These are phyloP conservation scores for Bombus picipes DNA, from an alignment of 1,140 invertebrate genomes.

Conservation along the genomic window DNA sequence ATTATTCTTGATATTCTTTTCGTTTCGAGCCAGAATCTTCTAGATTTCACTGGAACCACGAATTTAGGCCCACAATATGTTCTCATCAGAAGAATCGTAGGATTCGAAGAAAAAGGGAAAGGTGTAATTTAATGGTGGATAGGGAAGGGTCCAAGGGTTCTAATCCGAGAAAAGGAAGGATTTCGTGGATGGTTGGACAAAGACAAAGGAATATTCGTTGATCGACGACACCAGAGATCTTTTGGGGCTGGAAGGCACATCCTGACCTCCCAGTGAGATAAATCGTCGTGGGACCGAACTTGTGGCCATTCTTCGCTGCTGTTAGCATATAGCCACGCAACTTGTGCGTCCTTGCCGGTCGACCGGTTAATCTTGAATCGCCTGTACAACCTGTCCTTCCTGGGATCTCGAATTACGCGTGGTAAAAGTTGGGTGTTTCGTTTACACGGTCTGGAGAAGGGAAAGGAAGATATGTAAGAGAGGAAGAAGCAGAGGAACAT, in stretches of 20 bases:
- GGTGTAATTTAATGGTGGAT: conserved; percentile 24
- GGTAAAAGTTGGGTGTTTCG: conserved; percentile 31
- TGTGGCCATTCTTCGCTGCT: conserved; percentile 7
- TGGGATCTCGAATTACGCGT: conserved; percentile 64
- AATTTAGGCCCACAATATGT: background rate
- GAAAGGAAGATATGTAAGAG: background rate
- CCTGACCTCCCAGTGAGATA: conserved; percentile 60
- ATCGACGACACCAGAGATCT: conserved; percentile 44
- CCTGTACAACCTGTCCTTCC: conserved; percentile 58
- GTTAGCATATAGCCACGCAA: background rate
- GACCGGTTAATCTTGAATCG: conserved; percentile 63
- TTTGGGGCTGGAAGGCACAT: background rate
- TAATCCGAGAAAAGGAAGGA: conserved; percentile 19
- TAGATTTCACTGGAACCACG: background rate
- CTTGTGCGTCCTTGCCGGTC: conserved; percentile 17
- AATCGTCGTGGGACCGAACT: conserved; percentile 42
- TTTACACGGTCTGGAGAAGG: conserved; percentile 34
- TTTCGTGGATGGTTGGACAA: background rate
- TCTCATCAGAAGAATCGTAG: background rate
- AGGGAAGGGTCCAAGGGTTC: background rate
- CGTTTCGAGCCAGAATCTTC: background rate
- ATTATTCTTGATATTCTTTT: too few relatives aligned
- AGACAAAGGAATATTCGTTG: conserved; percentile 48
- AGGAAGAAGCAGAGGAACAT: background rate
- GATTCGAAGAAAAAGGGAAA: background rate